These are phyloP conservation scores for Meda fulgida DNA, from an alignment of 2,797 vertebrate genomes.

Conservation along the genomic window DNA sequence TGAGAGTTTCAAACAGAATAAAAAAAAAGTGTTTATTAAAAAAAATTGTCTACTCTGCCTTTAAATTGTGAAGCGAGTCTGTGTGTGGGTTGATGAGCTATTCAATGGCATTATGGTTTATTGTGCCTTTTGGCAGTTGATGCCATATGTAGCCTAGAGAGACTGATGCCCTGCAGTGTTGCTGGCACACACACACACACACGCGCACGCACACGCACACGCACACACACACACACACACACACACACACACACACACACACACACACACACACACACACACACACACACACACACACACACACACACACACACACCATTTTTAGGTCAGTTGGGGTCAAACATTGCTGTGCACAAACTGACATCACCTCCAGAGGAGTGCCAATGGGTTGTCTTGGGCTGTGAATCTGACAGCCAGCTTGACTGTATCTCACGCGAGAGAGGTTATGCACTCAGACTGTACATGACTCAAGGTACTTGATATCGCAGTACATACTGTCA, in stretches of 20 bases:
- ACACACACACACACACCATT: constrained; percentile 26
- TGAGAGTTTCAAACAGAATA: neutral
- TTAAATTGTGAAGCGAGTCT: neutral
- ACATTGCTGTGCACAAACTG: constrained; percentile 44
- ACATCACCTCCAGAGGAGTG: constrained; percentile 48
- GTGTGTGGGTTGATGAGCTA: neutral
- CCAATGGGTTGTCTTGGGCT: constrained; percentile 44
- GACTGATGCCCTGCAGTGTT: constrained; percentile 36
- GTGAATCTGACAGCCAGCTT: constrained; percentile 47
- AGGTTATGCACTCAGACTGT: constrained; percentile 27
- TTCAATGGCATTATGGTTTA: constrained; percentile 48
- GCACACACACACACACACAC: constrained; percentile 22
- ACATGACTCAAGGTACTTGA: constrained; percentile 37
- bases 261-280: constrained; percentile 13
- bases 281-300: constrained; percentile 1
- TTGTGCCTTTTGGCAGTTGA: constrained; percentile 44
- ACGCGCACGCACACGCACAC: too few species aligned
- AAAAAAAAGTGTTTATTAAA: neutral
- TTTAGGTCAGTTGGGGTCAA: constrained; percentile 51
- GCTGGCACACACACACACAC: constrained; percentile 30
- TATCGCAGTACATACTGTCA: constrained; percentile 28
- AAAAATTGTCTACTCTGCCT: neutral
- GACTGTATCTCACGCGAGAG: constrained; percentile 43
- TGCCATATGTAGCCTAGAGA: constrained; percentile 49
- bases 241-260: constrained; percentile 22